Base-by-base conservation (phyloP, 2,113 vertebrate genomes). In the Eublepharis macularius region DNA sequence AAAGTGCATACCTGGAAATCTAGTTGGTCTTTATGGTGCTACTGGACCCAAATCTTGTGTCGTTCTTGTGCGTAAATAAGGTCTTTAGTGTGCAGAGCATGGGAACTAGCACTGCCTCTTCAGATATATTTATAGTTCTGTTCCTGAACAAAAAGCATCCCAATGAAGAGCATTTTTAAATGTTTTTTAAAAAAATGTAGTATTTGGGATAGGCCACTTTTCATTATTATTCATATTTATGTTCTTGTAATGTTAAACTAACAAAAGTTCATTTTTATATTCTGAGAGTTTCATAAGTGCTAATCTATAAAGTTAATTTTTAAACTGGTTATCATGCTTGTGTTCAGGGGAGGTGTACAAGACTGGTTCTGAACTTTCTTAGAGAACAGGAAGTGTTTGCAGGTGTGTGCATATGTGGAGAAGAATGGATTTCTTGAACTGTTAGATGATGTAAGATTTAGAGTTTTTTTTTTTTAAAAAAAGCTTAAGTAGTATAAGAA, bases 331-430 rank as follows among this genome's bases (percentile, higher is more conserved):
- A 86, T 49, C 86, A 6, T 49, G 57, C 39, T 84, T 74, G 84
- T 74, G 0, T 17, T 83, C 19, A 86, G 54, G 19, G 13, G 76
- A 24, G 49, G 45, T 14, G 13, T 8, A 65, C 2, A 88, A 88
- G 80, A 60, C 91, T 12, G 80, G 3, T 86, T 83, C 79, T 79
- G 17, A 16, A 87, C 68, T 0, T 39, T 76, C 66, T 1, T 79
- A n/a, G 90, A 4, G 88, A 94, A 54, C 95, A 93, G 94, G 94
- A 96, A 95, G 94, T 94, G 85, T 93, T 81, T 63, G 10, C 94
- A 95, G 94, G 95, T 95, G 45, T 75, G 34, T 36, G 75, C 43
- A 21, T 34, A 13, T 73, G 57, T n/a, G 4, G 81, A 82, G 0
- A 2, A 63, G 60, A 24, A 26, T 0, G 78, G 90, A 39, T 54